These are phyloP conservation scores for Corvus moneduloides DNA, from an alignment of 2,113 vertebrate genomes.

Conservation along the genomic window DNA sequence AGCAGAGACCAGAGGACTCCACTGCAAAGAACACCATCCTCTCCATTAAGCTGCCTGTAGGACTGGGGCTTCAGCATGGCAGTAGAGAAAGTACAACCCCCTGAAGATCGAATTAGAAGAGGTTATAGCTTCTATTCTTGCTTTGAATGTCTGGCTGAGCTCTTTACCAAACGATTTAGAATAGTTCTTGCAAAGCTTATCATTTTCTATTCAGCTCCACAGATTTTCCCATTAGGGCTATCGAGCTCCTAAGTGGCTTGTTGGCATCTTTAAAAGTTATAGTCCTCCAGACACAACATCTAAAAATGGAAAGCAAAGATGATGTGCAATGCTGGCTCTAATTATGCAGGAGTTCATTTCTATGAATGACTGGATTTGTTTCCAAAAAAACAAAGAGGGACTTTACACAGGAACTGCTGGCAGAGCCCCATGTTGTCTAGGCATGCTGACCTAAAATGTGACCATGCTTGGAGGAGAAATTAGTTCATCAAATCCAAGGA, in stretches of 20 bases:
- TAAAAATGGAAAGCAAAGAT: constrained; percentile 54
- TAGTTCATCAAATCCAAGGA: constrained; percentile 11
- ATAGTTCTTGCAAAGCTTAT: constrained; percentile 45
- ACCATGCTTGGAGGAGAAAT: constrained; percentile 14
- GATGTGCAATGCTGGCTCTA: constrained; percentile 22
- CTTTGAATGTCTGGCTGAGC: constrained; percentile 1
- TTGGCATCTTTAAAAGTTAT: constrained; percentile 63
- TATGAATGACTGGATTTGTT: constrained; percentile 53
- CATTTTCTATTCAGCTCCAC: constrained; percentile 49
- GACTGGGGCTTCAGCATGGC: neutral
- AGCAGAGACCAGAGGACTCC: neutral
- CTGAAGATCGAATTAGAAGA: neutral
- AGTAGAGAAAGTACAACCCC: neutral
- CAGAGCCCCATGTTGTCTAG: constrained; percentile 33
- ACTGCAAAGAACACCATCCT: neutral
- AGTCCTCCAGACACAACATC: constrained; percentile 37
- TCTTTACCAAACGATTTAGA: neutral
- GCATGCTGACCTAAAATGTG: constrained; percentile 42
- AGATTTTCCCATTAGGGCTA: constrained; percentile 53
- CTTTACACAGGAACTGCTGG: constrained; percentile 23
- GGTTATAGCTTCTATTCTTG: neutral
- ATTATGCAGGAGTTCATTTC: constrained; percentile 45
- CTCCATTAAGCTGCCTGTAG: neutral
- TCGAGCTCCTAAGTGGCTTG: constrained; percentile 55
- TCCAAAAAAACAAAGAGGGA: neutral